These are phyloP conservation scores for Brachyistius frenatus DNA, from an alignment of 2,113 vertebrate genomes.

Conservation along the genomic window DNA sequence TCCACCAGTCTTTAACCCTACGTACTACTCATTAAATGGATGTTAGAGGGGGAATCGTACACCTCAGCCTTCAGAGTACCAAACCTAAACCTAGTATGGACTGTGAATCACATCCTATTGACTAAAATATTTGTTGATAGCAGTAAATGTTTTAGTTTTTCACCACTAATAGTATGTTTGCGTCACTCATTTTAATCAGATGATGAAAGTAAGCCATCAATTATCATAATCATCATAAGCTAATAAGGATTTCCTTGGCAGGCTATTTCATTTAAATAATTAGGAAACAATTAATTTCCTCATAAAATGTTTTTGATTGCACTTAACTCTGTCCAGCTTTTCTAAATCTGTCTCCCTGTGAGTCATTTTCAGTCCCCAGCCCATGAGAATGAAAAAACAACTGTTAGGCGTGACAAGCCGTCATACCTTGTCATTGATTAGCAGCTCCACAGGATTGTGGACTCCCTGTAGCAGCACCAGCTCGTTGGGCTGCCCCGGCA, in stretches of 20 bases:
- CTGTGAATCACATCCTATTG: background rate
- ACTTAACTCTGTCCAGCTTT: background rate
- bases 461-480: slow-evolving; percentile 94
- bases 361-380: background rate
- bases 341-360: background rate
- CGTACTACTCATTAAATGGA: background rate
- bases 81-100: background rate
- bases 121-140: background rate
- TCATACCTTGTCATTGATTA: slow-evolving; percentile 95
- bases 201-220: background rate
- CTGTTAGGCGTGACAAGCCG: background rate
- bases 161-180: no score
- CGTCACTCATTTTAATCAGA: slow-evolving; percentile 1
- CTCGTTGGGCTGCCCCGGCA: slow-evolving; percentile 93
- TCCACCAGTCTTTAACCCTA: no score
- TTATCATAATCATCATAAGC: background rate
- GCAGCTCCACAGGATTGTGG: slow-evolving; percentile 93
- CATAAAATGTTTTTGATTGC: background rate
- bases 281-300: background rate
- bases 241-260: slow-evolving; percentile 9
- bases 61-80: slow-evolving; percentile 4
- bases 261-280: slow-evolving; percentile 11
- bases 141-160: background rate
- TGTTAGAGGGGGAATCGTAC: background rate
- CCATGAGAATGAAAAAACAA: background rate